Evolutionary conservation across 2,113 vertebrate species (phyloP).

Genomic region (Lutjanus erythropterus): DNA sequence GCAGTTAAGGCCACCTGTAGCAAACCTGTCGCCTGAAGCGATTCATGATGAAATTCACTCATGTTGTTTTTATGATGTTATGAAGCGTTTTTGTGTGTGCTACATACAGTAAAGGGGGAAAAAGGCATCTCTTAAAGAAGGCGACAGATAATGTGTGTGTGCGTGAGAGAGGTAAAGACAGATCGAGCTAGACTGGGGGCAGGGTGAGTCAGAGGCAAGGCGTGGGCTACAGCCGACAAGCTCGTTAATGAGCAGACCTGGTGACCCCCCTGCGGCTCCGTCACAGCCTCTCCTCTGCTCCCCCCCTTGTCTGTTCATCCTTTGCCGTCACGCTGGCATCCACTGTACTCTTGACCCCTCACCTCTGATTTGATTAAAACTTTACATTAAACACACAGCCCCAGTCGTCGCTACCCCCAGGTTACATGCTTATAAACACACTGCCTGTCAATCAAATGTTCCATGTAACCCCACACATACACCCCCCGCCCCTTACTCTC

Average conservation of each 20-base stretch:
- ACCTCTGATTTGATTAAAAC: slow-evolving; percentile 69
- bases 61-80: slow-evolving; percentile 3
- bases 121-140: slow-evolving; percentile 13
- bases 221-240: slow-evolving; percentile 52
- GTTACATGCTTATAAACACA: slow-evolving; percentile 34
- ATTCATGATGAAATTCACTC: background rate
- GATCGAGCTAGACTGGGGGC: slow-evolving; percentile 40
- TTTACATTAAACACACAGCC: slow-evolving; percentile 49
- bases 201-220: slow-evolving; percentile 68
- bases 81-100: background rate
- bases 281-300: slow-evolving; percentile 29
- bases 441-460: slow-evolving; percentile 55
- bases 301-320: slow-evolving; percentile 17
- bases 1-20: slow-evolving; percentile 21
- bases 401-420: background rate
- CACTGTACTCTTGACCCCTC: slow-evolving; percentile 64
- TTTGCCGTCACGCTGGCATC: slow-evolving; percentile 42
- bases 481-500: background rate
- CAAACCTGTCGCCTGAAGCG: background rate
- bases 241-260: slow-evolving; percentile 69
- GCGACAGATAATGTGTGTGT: background rate
- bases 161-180: background rate
- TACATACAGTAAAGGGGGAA: background rate
- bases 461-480: background rate
- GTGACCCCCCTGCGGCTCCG: slow-evolving; percentile 41